A percentile compares a stretch with the other conserved stretches of the same genome.
Conservation (phyloP, 2,888 invertebrate species). For the Conchocele bisecta region DNA sequence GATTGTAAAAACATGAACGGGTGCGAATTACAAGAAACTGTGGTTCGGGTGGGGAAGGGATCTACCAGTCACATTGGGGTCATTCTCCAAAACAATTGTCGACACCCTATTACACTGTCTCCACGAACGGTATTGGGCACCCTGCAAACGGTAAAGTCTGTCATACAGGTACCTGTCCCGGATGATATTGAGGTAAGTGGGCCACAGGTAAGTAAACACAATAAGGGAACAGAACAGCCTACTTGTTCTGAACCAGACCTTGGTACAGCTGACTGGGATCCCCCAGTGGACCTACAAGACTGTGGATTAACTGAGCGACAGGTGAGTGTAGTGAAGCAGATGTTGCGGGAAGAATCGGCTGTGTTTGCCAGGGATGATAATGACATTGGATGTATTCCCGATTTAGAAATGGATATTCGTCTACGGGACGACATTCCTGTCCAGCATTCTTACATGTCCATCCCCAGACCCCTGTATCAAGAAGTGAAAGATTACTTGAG, state of each 20-base stretch:
- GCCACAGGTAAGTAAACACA: not conserved
- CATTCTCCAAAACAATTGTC: not conserved
- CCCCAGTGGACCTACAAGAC: slow-evolving; percentile 38
- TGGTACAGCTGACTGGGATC: no score
- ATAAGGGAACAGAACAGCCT: no score
- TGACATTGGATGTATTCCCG: slow-evolving; percentile 48
- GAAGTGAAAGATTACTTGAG: slow-evolving; percentile 59
- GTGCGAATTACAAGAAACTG: slow-evolving; percentile 3
- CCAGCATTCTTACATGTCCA: slow-evolving; percentile 36
- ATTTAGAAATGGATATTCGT: slow-evolving; percentile 46
- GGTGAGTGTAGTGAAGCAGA: slow-evolving; percentile 15
- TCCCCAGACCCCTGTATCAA: slow-evolving; percentile 49
- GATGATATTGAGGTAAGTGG: not conserved
- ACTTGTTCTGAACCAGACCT: no score
- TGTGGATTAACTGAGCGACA: slow-evolving; percentile 21
- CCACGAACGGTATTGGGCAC: not conserved
- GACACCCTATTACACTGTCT: not conserved
- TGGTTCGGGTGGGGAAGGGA: not conserved
- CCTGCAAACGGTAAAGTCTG: slow-evolving; percentile 6
- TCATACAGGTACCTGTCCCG: not conserved
- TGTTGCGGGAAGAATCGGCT: slow-evolving; percentile 41
- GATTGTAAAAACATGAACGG: not conserved
- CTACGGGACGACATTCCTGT: slow-evolving; percentile 52
- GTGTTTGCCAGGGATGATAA: slow-evolving; percentile 44
- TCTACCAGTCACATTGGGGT: slow-evolving; percentile 1